Evolutionary conservation across 2,113 vertebrate genomes (phyloP).

Genomic region (Leptodactylus fuscus): DNA sequence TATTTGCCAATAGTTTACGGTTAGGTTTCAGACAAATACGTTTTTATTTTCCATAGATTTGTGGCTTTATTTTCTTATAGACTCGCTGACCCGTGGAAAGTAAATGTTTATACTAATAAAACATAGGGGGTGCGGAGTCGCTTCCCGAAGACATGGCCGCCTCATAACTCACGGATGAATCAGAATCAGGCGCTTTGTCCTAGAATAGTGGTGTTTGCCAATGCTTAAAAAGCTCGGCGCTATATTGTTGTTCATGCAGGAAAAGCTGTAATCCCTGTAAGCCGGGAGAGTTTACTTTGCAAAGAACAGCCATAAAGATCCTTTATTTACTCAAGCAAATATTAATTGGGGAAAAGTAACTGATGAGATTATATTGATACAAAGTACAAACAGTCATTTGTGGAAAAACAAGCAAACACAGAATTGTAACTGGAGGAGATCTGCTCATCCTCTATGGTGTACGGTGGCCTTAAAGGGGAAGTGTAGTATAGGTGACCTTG

Average conservation of each 20-base stretch:
- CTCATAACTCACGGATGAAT: conserved; percentile 25
- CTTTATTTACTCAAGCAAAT: conserved; percentile 47
- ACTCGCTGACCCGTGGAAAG: conserved; percentile 7
- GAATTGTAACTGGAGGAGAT: not conserved
- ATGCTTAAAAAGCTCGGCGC: conserved; percentile 26
- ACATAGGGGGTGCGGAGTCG: not conserved
- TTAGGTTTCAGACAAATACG: not conserved
- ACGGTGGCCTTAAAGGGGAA: not conserved
- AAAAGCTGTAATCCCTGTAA: conserved; percentile 50
- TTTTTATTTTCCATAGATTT: not conserved
- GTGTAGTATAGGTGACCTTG: too few species aligned
- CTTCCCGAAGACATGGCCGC: not conserved
- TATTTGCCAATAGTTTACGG: not conserved
- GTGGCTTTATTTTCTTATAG: conserved; percentile 1
- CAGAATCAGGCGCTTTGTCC: conserved; percentile 13
- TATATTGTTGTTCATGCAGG: conserved; percentile 36
- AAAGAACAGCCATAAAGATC: conserved; percentile 25
- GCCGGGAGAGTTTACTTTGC: conserved; percentile 19
- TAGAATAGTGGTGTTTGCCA: conserved; percentile 17
- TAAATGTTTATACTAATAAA: conserved; percentile 3
- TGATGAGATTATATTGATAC: conserved; percentile 21
- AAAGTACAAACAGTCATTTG: conserved; percentile 18
- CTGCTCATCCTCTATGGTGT: not conserved
- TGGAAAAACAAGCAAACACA: not conserved
- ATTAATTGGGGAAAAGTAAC: conserved; percentile 53